These are phyloP conservation scores for Setophaga coronata DNA, from an alignment of 2,113 vertebrate genomes.

Conservation along the genomic window DNA sequence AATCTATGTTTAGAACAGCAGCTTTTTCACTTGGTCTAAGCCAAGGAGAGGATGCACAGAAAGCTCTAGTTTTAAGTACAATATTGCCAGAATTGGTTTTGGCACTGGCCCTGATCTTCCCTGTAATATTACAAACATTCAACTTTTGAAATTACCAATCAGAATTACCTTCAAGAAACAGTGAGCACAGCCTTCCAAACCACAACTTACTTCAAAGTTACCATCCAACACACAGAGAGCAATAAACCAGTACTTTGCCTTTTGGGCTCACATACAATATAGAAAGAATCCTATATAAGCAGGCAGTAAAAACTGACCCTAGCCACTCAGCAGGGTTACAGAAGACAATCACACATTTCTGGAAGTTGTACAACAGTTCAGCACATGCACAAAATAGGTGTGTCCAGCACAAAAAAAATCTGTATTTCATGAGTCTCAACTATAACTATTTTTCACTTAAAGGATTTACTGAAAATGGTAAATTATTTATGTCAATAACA, in stretches of 20 bases:
- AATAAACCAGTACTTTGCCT: background rate
- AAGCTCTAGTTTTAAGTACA: accelerated
- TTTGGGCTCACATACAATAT: background rate
- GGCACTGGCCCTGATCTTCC: background rate
- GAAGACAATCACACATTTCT: background rate
- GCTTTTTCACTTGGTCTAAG: background rate
- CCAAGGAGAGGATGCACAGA: background rate
- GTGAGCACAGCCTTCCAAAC: background rate
- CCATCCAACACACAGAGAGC: background rate
- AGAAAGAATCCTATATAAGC: background rate
- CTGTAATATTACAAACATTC: background rate
- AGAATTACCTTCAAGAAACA: background rate
- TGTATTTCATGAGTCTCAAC: background rate
- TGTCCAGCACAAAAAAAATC: background rate
- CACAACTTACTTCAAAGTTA: background rate
- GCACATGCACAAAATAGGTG: background rate
- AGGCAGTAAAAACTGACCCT: background rate
- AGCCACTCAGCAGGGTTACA: background rate
- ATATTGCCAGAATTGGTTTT: background rate
- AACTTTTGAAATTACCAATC: background rate
- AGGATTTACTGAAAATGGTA: background rate
- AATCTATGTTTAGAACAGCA: background rate
- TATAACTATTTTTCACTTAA: background rate
- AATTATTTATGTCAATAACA: background rate
- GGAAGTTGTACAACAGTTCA: background rate